Base-by-base conservation (phyloP, 2,797 vertebrate genomes). In the Sebastes iracundus region DNA sequence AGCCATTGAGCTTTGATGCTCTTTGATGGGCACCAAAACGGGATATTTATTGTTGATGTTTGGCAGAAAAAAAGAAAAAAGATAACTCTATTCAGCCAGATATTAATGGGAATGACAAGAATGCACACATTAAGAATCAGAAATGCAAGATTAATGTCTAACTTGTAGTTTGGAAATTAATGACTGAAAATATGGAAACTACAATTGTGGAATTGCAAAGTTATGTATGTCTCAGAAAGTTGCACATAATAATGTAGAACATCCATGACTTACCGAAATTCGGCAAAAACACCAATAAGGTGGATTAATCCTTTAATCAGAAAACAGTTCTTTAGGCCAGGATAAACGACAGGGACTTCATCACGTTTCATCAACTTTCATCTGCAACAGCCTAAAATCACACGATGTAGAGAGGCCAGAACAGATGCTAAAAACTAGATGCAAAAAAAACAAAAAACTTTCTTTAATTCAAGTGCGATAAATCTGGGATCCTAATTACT, bases 401-500 rank as follows among this genome's bases (percentile, higher is more conserved):
- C 12, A 35, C 14, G 2, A 14, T 30, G 14, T 10, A 7, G 5
- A 76, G 20, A 9, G 16, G 22, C 30, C 12, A 42, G 12, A 25
- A 10, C 23, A 53, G 14, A 59, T 53, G 55, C 27, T 52, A 28
- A 38, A n/a, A n/a, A 35, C 20, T 38, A 13, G 35, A 38, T 38
- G 35, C 35, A 4, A 23, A 64, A 59, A 27, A 59, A 32, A 27
- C 1, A 18, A 18, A 66, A 42, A 49, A 16, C 28, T 4, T 13
- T 42, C 4, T 49, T 13, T 28, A 8, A 30, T 32, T 23, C 28
- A 23, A 14, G 32, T 38, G 20, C 28, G 66, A 25, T 67, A 64
- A 53, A 83, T 72, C 52, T 63, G 27, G 38, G 12, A 23, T 75
- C 27, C 30, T 30, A 70, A 86, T 77, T 71, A 69, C 13, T 18